Conservation (phyloP, 2,888 invertebrate species). For the Disparrhopalites patrizii region DNA sequence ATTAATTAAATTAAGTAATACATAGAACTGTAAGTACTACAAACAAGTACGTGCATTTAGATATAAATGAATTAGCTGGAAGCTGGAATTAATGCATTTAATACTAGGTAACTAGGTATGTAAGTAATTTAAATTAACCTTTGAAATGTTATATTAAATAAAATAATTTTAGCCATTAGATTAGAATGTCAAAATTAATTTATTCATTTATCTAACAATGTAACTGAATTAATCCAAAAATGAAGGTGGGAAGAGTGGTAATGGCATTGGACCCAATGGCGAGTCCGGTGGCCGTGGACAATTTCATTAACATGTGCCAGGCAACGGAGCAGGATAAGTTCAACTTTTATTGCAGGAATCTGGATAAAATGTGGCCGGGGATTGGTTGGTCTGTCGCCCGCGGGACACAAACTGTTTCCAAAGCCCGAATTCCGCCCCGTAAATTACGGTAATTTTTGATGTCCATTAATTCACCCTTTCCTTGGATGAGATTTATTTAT, state of each 20-base stretch:
- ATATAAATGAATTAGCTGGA: no score
- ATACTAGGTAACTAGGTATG: no score
- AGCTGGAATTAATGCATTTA: no score
- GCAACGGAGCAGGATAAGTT: neutral
- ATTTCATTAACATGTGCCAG: neutral
- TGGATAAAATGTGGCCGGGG: constrained; percentile 18
- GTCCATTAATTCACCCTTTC: neutral
- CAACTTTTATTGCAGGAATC: neutral
- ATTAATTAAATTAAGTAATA: no score
- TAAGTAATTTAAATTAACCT: no score
- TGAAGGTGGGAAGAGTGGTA: constrained; percentile 5
- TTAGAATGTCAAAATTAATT: no score
- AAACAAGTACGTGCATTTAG: no score
- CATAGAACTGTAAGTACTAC: no score
- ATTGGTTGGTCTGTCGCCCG: constrained; percentile 1
- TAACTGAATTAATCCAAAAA: no score
- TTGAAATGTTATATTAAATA: no score
- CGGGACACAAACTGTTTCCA: neutral
- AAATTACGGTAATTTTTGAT: neutral
- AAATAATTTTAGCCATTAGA: no score
- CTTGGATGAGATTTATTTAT: neutral
- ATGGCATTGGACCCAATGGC: constrained; percentile 10
- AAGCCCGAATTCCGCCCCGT: neutral
- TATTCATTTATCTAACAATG: no score
- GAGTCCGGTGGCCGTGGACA: constrained; percentile 17